phyloP scores from a whole-genome alignment of 92 coral and sea anemone species.

The Epizoanthus illoricatus region DNA sequence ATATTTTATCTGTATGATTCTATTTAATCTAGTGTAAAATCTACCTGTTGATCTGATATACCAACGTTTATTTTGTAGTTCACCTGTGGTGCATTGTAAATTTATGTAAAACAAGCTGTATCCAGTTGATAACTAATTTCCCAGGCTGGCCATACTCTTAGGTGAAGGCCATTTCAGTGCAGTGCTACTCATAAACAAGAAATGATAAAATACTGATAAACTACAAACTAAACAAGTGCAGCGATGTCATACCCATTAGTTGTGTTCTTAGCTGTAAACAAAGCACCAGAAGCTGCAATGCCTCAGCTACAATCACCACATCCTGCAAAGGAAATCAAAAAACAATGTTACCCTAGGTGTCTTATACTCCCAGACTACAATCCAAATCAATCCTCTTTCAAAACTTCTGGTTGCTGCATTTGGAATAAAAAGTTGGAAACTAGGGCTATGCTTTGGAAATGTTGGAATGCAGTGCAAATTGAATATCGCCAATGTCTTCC shows the following conservation, averaged over 20 bases:
- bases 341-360: background rate
- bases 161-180: no score
- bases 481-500: no score
- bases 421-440: no score
- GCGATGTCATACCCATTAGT: slow-evolving; percentile 67
- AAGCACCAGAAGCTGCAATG: slow-evolving; percentile 76
- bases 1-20: no score
- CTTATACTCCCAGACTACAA: background rate
- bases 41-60: no score
- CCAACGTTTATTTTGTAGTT: no score
- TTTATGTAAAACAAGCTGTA: background rate
- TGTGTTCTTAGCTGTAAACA: slow-evolving; percentile 86
- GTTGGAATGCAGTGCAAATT: no score
- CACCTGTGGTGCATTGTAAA: no score
- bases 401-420: no score
- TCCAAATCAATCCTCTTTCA: background rate
- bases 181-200: background rate
- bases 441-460: no score
- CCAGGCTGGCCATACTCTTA: background rate
- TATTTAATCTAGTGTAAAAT: no score
- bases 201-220: background rate
- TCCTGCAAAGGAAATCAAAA: slow-evolving; percentile 50
- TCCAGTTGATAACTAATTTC: background rate
- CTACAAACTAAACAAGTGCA: background rate
- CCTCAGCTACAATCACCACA: slow-evolving; percentile 87